Base-by-base conservation (phyloP, 2,113 vertebrate species). In the Zosterops hypoxanthus region DNA sequence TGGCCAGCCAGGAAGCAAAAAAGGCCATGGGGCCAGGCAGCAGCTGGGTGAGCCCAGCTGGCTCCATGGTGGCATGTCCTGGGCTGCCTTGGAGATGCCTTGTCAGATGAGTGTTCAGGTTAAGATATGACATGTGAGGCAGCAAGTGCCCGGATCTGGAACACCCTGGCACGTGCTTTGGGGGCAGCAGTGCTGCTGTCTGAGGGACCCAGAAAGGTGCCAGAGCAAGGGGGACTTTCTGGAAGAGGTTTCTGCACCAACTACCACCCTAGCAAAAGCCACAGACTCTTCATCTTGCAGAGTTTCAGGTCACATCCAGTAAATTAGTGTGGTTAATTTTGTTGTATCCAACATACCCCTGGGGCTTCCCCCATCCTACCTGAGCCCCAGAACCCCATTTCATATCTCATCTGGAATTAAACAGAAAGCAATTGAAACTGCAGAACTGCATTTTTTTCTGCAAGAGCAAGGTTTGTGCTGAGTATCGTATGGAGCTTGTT, bases 51-150 rank as follows among this genome's bases (percentile, higher is more conserved):
- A 73, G 60, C 49, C n/a, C 66, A 49, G 36, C 25, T 28, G 8
- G 59, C 33, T 88, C 50, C 50, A 0, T 1, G 21, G n/a, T 25
- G 39, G 36, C 70, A 65, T 0, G 0, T 66, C 47, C 52, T 44
- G 31, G 24, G 18, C 65, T 22, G 23, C 55, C 47, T 15, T 52
- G 56, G 52, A 52, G 65, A 33, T 2, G 46, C 15, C 57, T 28
- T 17, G 47, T n/a, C 8, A 3, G 49, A 42, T 0, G 0, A 33
- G 36, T 4, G 36, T 2, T 60, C 66, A 16, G 10, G 55, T 60
- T 15, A 36, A 42, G 24, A 12, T 19, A 14, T 7, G 1, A 7
- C 20, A 8, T 5, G 6, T 24, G 52, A 14, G 47, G 64, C 34
- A 71, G 60, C 14, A 33, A 71, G 36, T 20, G 18, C 31, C 47